Evolutionary conservation across 2,888 invertebrate species (phyloP).

Genomic region (Raillietiella orientalis): DNA sequence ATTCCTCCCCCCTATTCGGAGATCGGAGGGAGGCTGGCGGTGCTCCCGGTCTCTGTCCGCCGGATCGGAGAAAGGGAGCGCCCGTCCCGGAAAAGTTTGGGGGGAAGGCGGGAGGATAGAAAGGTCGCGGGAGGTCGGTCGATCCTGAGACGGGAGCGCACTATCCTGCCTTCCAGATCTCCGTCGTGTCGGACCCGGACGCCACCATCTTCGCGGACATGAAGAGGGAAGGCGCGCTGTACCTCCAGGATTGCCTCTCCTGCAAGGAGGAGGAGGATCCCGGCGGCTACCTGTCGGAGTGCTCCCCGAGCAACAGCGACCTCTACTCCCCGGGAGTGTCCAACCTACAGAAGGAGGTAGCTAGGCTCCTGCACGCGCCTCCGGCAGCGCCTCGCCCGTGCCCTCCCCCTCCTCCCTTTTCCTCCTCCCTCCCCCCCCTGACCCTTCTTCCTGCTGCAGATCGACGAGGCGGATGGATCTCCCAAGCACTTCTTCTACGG

Average conservation of each 20-base stretch:
- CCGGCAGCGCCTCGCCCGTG: no score
- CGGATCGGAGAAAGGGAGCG: no score
- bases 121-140: no score
- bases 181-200: constrained; percentile 28
- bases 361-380: no score
- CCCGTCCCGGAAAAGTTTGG: no score
- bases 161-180: constrained; percentile 19
- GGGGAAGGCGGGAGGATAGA: no score
- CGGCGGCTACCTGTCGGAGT: constrained; percentile 12
- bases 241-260: background rate
- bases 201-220: constrained; percentile 13
- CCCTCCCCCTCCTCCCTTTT: no score
- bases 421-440: no score
- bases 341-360: constrained; percentile 15
- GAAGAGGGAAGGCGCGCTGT: background rate
- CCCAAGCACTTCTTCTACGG: background rate
- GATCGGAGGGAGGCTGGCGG: no score
- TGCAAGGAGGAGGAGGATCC: constrained; percentile 4
- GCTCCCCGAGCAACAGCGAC: constrained; percentile 20
- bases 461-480: constrained; percentile 11
- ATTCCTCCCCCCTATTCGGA: no score
- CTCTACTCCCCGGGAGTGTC: constrained; percentile 21
- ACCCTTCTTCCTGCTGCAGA: constrained; percentile 11
- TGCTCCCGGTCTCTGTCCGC: no score
- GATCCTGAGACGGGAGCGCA: no score